Conservation (phyloP, 2,888 invertebrate species). For the Drosophila picticornis region DNA sequence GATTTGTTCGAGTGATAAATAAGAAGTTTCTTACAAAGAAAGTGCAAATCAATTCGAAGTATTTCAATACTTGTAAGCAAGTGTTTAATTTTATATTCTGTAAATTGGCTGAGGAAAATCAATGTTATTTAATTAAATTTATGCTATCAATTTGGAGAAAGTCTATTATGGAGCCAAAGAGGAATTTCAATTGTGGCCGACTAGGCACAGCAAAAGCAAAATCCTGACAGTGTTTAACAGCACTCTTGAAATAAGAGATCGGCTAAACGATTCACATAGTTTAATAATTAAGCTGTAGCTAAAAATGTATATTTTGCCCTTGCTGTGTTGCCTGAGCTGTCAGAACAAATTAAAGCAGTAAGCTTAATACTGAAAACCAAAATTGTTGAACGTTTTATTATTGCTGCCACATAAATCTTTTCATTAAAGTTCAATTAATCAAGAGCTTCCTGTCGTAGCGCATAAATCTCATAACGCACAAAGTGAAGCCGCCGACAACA, state of each 20-base stretch:
- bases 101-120: background rate
- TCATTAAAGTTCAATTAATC: constrained; percentile 81
- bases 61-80: background rate
- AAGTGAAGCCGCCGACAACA: constrained; percentile 41
- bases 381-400: constrained; percentile 60
- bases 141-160: background rate
- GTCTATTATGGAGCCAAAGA: background rate
- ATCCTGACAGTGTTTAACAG: background rate
- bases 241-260: background rate
- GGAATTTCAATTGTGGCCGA: background rate
- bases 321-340: background rate
- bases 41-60: background rate
- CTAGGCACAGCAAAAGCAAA: background rate
- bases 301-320: background rate
- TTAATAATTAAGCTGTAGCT: background rate
- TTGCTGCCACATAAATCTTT: constrained; percentile 76
- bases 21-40: constrained; percentile 2
- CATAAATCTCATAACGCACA: constrained; percentile 72
- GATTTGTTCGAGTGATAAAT: constrained; percentile 25
- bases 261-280: background rate
- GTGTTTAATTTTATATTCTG: background rate
- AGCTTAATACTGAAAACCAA: constrained; percentile 29
- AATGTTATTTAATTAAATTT: background rate
- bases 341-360: constrained; percentile 68
- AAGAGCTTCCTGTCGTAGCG: constrained; percentile 70